Percentiles rank a stretch among this genome's conserved stretches.
Evolutionary conservation across 2,888 invertebrate genomes (phyloP).

Genomic region (Gortyna flavago): DNA sequence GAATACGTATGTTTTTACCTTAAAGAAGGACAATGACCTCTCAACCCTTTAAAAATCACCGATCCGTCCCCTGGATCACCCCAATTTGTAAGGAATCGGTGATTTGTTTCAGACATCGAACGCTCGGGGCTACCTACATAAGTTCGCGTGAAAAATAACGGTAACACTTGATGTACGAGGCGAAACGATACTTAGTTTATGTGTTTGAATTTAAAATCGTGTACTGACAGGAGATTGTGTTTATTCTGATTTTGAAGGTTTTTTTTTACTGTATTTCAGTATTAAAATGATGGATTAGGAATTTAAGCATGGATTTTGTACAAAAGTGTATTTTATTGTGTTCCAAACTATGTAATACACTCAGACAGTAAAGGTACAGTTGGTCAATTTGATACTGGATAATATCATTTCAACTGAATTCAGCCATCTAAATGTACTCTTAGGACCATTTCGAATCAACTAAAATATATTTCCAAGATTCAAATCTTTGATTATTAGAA

Average conservation of each 20-base stretch:
- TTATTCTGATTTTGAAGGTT: slow-evolving; percentile 22
- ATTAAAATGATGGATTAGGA: neutral
- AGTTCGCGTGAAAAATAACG: slow-evolving; percentile 68
- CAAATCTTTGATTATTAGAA: neutral
- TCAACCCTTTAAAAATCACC: slow-evolving; percentile 59
- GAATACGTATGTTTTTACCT: neutral
- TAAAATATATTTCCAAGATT: neutral
- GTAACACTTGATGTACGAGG: slow-evolving; percentile 59
- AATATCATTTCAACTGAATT: neutral
- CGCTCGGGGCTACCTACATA: slow-evolving; percentile 39
- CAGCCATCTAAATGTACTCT: neutral
- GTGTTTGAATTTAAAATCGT: slow-evolving; percentile 42
- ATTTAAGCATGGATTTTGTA: neutral
- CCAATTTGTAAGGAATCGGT: slow-evolving; percentile 61
- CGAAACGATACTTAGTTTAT: slow-evolving; percentile 46
- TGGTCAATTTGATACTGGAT: neutral
- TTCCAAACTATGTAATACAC: no score
- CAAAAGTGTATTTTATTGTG: no score
- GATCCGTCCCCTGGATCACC: slow-evolving; percentile 22
- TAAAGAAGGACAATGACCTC: slow-evolving; percentile 39
- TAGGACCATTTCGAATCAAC: neutral
- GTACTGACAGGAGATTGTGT: slow-evolving; percentile 15
- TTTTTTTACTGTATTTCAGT: neutral
- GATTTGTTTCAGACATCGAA: slow-evolving; percentile 55
- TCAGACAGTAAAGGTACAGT: neutral